Percentiles rank a stretch among this genome's conserved stretches.
Evolutionary conservation across 1,140 invertebrate species (phyloP).

Genomic region (Anadara kagoshimensis): DNA sequence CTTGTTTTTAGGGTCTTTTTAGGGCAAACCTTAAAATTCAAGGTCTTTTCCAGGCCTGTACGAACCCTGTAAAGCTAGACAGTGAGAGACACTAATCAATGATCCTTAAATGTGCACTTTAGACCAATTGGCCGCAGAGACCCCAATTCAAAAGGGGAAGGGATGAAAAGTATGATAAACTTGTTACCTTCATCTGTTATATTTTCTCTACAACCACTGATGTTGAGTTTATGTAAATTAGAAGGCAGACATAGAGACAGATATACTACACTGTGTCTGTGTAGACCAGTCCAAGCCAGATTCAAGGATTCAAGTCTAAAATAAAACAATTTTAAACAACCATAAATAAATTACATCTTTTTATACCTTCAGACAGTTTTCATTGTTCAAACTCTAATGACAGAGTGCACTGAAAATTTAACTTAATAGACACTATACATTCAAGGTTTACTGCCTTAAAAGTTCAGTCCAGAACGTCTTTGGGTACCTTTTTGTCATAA

Average conservation of each 20-base stretch:
- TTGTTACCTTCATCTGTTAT: constrained; percentile 83
- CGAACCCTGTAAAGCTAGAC: no score
- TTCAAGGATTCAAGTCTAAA: constrained; percentile 84
- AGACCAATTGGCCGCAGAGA: no score
- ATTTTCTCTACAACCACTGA: constrained; percentile 85
- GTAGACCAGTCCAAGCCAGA: constrained; percentile 87
- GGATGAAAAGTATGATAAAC: no score
- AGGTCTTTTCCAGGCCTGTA: no score
- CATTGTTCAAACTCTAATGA: background rate
- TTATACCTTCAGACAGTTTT: background rate
- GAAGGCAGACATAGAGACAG: constrained; percentile 80
- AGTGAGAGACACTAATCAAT: no score
- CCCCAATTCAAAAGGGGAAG: no score
- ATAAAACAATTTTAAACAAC: constrained; percentile 21
- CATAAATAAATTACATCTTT: background rate
- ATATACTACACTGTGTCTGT: constrained; percentile 77
- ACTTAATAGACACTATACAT: background rate
- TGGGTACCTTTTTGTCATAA: background rate
- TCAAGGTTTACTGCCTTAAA: background rate
- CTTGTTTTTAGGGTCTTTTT: no score
- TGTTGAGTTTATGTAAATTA: constrained; percentile 83
- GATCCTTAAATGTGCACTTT: no score
- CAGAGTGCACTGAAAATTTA: background rate
- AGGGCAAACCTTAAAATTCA: no score
- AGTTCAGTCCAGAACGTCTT: background rate